A percentile compares a stretch with the other conserved stretches of the same genome.
phyloP scores from a whole-genome alignment of 2,113 vertebrate genomes.

The Macroglossus sobrinus region DNA sequence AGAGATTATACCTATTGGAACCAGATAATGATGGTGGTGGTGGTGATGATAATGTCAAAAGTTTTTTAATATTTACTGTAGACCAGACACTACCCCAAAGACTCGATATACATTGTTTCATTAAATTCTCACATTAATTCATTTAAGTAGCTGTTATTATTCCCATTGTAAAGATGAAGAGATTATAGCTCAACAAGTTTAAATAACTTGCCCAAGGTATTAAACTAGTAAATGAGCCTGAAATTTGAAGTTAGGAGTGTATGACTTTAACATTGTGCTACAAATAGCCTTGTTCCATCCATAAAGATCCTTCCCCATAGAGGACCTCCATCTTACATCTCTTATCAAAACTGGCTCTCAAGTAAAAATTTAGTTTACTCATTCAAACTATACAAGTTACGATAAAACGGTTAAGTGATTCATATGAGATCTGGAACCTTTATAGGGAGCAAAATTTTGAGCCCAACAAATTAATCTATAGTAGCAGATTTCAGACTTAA shows the following conservation, averaged over 20 bases:
- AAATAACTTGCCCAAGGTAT: background rate
- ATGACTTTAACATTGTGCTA: background rate
- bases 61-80: background rate
- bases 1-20: background rate
- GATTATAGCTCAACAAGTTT: background rate
- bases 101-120: background rate
- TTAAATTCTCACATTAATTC: background rate
- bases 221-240: background rate
- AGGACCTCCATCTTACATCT: background rate
- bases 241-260: background rate
- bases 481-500: background rate
- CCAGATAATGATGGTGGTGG: background rate
- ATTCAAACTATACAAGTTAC: background rate
- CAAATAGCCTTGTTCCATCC: background rate
- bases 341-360: background rate
- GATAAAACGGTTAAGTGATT: background rate
- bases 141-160: background rate
- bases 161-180: background rate
- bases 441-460: background rate
- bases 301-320: background rate
- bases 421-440: background rate
- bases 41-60: background rate
- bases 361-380: background rate
- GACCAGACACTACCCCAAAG: background rate
- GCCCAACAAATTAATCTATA: background rate